phyloP scores from a whole-genome alignment of 1,140 invertebrate genomes.

The Drosophila kurseongensis region DNA sequence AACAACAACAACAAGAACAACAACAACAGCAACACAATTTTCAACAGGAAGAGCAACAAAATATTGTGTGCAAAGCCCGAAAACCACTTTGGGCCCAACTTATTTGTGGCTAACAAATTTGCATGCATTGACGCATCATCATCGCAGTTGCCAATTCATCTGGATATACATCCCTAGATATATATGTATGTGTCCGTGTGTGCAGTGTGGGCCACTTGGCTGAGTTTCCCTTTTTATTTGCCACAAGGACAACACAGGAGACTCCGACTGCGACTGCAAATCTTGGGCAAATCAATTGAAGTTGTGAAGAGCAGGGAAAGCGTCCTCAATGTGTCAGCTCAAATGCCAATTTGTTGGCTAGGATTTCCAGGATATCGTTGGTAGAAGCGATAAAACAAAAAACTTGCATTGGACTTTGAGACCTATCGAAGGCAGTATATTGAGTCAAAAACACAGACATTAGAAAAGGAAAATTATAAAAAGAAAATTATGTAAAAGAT shows the following conservation, averaged over 20 bases:
- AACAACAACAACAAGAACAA: neutral
- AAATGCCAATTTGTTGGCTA: slow-evolving; percentile 62
- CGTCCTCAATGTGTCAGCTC: slow-evolving; percentile 51
- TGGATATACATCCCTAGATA: slow-evolving; percentile 15
- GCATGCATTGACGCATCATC: slow-evolving; percentile 66
- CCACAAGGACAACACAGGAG: slow-evolving; percentile 39
- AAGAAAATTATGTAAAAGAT: neutral
- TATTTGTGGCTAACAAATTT: slow-evolving; percentile 51
- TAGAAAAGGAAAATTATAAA: neutral
- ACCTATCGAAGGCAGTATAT: neutral
- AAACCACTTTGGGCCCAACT: slow-evolving; percentile 53
- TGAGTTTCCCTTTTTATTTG: slow-evolving; percentile 14
- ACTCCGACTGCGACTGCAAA: slow-evolving; percentile 34
- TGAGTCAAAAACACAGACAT: neutral
- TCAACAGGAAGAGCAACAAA: slow-evolving; percentile 21
- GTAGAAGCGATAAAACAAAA: slow-evolving; percentile 42
- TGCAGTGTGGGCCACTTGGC: slow-evolving; percentile 38
- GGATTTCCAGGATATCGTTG: slow-evolving; percentile 25
- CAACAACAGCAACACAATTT: neutral
- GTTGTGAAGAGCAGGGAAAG: slow-evolving; percentile 15
- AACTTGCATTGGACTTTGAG: slow-evolving; percentile 23
- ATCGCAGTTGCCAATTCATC: slow-evolving; percentile 39
- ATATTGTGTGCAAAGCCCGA: slow-evolving; percentile 34
- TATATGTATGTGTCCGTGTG: neutral
- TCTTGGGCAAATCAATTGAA: slow-evolving; percentile 58